These are phyloP conservation scores for Watersipora subatra DNA, from an alignment of 1,140 invertebrate species.

Conservation along the genomic window DNA sequence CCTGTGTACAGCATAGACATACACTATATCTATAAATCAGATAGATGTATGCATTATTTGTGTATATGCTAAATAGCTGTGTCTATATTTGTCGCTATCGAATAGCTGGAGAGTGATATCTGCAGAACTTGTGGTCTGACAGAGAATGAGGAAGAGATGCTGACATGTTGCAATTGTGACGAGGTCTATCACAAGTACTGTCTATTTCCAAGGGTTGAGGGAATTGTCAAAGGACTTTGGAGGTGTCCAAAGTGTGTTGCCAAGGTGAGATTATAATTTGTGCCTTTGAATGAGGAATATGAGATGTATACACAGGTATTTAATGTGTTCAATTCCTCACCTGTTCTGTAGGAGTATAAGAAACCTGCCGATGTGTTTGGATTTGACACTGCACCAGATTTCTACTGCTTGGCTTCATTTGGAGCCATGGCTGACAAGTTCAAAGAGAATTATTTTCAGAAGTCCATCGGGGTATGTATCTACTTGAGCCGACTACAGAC, in stretches of 20 bases:
- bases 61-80: too few relatives aligned
- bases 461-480: conserved; percentile 71
- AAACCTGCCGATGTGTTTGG: conserved; percentile 91
- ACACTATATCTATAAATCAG: too few relatives aligned
- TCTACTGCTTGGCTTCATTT: conserved; percentile 90
- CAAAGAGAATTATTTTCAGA: conserved; percentile 96
- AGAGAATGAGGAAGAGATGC: conserved; percentile 87
- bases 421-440: conserved; percentile 98
- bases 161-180: conserved; percentile 86
- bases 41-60: too few relatives aligned
- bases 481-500: neutral
- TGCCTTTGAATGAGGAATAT: too few relatives aligned
- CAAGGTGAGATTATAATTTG: conserved; percentile 48
- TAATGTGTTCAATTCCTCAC: neutral
- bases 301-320: too few relatives aligned
- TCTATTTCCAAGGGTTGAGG: conserved; percentile 72
- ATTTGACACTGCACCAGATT: conserved; percentile 84
- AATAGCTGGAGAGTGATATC: conserved; percentile 39
- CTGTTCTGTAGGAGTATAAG: conserved; percentile 37
- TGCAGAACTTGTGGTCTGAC: conserved; percentile 84
- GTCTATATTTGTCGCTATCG: neutral
- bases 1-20: too few relatives aligned
- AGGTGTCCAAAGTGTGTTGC: conserved; percentile 53
- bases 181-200: conserved; percentile 97
- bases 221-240: conserved; percentile 68